Evolutionary conservation across 2,113 vertebrate genomes (phyloP), one percentile per base, ranked within the genome.

Genomic region (Leptosomus discolor): DNA sequence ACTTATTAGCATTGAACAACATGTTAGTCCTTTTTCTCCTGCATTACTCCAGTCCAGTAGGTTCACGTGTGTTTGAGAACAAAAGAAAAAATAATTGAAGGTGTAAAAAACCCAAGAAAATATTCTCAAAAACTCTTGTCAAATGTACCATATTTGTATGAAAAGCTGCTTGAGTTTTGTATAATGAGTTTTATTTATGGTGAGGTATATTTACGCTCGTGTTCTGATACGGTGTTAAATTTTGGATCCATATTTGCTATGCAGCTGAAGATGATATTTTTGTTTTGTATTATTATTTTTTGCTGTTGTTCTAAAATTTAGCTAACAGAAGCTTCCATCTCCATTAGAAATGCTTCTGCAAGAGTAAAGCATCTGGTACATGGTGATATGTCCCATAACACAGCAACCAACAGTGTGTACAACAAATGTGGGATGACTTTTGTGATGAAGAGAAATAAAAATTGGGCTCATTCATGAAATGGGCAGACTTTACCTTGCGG

Each of bases 91-190:
- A 91, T 57, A 96, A 56, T 75, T 82, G 76, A 95, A 93, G 95
- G 94, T 97, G 98, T 97, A 97, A 96, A 97, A 86, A 96, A 93
- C 19, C 7, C 56, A 94, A 96, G 96, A 96, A 96, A 95, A 94
- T 81, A 85, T 68, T 95, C 96, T 92, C 57, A 48, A 86, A 90
- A 97, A 87, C 80, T 97, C 86, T 88, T 97, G 97, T 98, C 97
- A 97, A 97, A 97, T 98, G 98, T 98, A 98, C 92, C 98, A 98
- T 98, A 98, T 98, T 98, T 98, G 98, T 98, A 98, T 97, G 98
- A 98, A 98, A 97, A 98, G 94, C 97, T 97, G 97, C 96, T 98
- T 94, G 97, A 97, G 96, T 92, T 98, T 98, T 98, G 98, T 98
- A 98, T 96, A 98, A 98, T 94, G 94, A 97, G 96, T 97, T 98